These are phyloP conservation scores for Poeciliopsis occidentalis DNA, from an alignment of 2,113 vertebrate genomes.

Conservation along the genomic window DNA sequence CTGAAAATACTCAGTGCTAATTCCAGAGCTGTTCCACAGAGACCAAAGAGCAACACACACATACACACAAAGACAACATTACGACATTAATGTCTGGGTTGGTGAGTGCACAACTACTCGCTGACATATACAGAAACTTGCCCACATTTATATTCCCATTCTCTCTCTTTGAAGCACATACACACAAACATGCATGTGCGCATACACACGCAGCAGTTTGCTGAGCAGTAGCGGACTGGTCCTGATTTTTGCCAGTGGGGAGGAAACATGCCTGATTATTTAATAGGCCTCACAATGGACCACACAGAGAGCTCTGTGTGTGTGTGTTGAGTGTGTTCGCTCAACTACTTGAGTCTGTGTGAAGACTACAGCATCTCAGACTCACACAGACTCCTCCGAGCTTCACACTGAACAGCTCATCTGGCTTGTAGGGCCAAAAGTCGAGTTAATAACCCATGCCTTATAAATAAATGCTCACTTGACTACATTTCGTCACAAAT, in stretches of 20 bases:
- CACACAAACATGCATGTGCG: not conserved
- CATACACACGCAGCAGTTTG: constrained; percentile 27
- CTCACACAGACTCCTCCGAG: not conserved
- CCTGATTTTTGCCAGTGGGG: constrained; percentile 62
- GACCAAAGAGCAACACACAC: not conserved
- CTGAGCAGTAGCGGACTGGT: constrained; percentile 29
- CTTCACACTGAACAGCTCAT: constrained; percentile 2
- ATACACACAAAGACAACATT: constrained; percentile 1
- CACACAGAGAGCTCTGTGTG: constrained; percentile 32
- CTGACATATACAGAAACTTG: not conserved
- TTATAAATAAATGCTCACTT: constrained; percentile 35
- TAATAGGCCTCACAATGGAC: constrained; percentile 53
- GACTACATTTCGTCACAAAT: constrained; percentile 30
- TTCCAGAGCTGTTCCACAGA: constrained; percentile 31
- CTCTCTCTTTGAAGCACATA: not conserved
- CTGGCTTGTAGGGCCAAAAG: constrained; percentile 20
- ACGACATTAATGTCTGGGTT: constrained; percentile 8
- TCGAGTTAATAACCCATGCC: constrained; percentile 37
- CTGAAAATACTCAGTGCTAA: constrained; percentile 9
- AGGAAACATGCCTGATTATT: constrained; percentile 63
- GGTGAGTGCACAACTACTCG: constrained; percentile 11
- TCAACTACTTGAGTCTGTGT: not conserved
- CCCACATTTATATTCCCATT: not conserved
- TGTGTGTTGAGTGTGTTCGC: constrained; percentile 10
- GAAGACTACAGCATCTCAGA: not conserved